phyloP scores from a whole-genome alignment of 35 echinoderm and acorn worm species.

The Ophioderma brevispina region DNA sequence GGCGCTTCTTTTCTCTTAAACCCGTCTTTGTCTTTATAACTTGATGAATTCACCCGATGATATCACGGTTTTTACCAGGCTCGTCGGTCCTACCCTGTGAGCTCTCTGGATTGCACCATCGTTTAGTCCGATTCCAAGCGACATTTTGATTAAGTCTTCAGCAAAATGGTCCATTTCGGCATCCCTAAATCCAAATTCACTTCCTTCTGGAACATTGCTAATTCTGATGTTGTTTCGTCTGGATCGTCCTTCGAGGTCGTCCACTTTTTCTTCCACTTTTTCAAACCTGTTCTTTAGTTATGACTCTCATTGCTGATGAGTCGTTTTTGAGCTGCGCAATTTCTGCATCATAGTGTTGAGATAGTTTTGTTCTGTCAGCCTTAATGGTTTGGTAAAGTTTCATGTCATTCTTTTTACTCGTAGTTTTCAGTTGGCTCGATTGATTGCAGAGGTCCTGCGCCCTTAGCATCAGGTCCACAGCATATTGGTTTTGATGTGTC shows the following conservation, averaged over 20 bases:
- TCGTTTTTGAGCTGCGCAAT: background rate
- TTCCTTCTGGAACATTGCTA: background rate
- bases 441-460: background rate
- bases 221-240: background rate
- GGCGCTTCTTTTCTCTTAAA: background rate
- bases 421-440: background rate
- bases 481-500: background rate
- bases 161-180: background rate
- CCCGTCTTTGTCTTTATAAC: background rate
- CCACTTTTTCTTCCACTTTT: background rate
- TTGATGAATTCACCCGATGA: background rate
- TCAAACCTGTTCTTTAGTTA: background rate
- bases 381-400: no score
- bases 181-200: background rate
- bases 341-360: background rate
- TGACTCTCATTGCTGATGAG: background rate
- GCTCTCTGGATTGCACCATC: background rate
- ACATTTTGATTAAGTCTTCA: background rate
- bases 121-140: background rate
- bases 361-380: background rate
- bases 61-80: background rate
- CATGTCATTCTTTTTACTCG: background rate
- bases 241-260: background rate
- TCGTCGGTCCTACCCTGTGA: background rate
- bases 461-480: background rate